These are phyloP conservation scores for Brachypodius melanocephalos DNA, from an alignment of 2,113 vertebrate species.

Conservation along the genomic window DNA sequence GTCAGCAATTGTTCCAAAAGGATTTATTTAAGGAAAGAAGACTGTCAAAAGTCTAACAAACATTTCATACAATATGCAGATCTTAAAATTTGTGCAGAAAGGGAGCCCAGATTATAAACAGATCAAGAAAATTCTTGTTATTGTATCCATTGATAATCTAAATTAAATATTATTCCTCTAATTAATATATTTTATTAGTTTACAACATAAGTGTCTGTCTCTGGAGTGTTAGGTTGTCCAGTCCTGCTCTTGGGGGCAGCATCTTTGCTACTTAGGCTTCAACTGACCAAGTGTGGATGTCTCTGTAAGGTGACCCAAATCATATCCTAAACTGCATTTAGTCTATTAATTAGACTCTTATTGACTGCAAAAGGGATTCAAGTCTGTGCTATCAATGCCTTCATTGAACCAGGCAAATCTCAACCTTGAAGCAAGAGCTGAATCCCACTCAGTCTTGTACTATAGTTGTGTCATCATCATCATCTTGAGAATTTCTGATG, in stretches of 20 bases:
- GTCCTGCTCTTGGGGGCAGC: neutral
- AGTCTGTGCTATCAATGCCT: neutral
- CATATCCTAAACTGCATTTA: neutral
- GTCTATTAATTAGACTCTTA: neutral
- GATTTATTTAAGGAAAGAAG: neutral
- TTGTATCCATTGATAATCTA: neutral
- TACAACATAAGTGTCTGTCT: neutral
- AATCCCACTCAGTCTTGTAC: neutral
- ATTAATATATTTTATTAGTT: neutral
- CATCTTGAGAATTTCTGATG: neutral
- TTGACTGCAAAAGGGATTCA: neutral
- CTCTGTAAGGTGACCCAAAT: neutral
- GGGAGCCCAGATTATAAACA: neutral
- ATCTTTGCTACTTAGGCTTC: neutral
- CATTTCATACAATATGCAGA: neutral
- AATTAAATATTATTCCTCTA: neutral
- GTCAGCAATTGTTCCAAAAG: neutral
- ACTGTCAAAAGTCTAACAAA: neutral
- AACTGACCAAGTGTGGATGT: neutral
- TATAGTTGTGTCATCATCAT: neutral
- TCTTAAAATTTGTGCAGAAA: neutral
- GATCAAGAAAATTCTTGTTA: neutral
- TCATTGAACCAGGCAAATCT: neutral
- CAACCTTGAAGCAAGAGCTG: neutral
- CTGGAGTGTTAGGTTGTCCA: neutral